Percentiles rank a stretch among this genome's conserved stretches.
Evolutionary conservation across 2,888 invertebrate genomes (phyloP).

Genomic region (Aelia acuminata): DNA sequence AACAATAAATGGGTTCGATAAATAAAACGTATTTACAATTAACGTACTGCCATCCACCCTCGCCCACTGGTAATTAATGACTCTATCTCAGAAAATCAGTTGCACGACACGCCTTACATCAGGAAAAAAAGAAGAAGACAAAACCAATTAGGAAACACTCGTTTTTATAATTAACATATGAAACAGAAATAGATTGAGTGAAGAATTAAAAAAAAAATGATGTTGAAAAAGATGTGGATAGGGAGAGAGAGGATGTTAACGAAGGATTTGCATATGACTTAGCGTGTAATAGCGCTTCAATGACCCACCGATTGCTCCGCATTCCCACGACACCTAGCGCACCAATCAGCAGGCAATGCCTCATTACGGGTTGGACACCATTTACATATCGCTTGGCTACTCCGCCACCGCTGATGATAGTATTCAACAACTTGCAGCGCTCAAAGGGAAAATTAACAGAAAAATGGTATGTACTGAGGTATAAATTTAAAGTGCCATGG

Average conservation of each 20-base stretch:
- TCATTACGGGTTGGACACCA: neutral
- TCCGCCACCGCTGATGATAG: neutral
- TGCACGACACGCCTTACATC: constrained; percentile 34
- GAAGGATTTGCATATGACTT: constrained; percentile 45
- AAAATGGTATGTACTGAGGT: too few species aligned
- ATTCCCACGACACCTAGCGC: constrained; percentile 9
- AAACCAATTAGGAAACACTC: constrained; percentile 30
- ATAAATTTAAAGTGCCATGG: too few species aligned
- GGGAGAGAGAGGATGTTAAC: neutral
- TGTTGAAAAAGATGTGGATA: neutral
- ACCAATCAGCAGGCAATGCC: neutral
- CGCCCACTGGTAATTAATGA: constrained; percentile 12
- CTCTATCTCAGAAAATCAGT: constrained; percentile 27
- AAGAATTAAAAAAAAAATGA: constrained; percentile 34
- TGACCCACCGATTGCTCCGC: neutral
- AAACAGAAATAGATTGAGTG: constrained; percentile 35
- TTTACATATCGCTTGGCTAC: constrained; percentile 5
- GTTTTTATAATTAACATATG: constrained; percentile 41
- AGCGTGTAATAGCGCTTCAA: constrained; percentile 31
- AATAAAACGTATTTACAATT: neutral
- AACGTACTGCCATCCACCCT: neutral
- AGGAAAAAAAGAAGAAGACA: neutral
- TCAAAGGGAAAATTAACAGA: neutral
- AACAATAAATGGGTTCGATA: neutral
- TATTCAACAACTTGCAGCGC: neutral